Conservation (phyloP, 2,888 invertebrate genomes). For the Parnassius apollo region DNA sequence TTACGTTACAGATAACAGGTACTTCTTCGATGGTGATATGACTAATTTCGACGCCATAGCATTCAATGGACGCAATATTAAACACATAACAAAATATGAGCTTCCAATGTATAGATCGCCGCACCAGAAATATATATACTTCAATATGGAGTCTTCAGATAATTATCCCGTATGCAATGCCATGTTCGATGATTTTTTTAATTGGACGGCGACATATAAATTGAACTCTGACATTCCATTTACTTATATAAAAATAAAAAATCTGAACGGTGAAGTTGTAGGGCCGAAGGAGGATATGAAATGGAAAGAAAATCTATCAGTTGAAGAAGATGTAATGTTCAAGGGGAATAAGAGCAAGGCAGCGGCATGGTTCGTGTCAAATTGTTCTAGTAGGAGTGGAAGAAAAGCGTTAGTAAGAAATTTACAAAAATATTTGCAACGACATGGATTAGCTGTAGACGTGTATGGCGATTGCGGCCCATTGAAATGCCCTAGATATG, state of each 20-base stretch:
- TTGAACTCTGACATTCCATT: conserved; percentile 64
- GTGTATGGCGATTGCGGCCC: conserved; percentile 79
- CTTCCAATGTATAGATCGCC: conserved; percentile 49
- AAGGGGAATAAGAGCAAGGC: conserved; percentile 58
- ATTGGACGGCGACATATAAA: conserved; percentile 70
- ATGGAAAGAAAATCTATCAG: conserved; percentile 41
- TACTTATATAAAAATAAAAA: conserved; percentile 55
- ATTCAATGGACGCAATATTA: conserved; percentile 60
- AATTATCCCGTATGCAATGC: conserved; percentile 57
- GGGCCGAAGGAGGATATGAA: conserved; percentile 55
- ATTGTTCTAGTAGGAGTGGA: conserved; percentile 53
- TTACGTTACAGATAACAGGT: conserved; percentile 53
- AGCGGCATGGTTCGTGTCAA: conserved; percentile 72
- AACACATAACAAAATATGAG: conserved; percentile 26
- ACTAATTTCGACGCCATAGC: conserved; percentile 60
- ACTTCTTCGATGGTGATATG: conserved; percentile 48
- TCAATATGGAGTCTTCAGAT: conserved; percentile 66
- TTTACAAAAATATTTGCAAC: conserved; percentile 45
- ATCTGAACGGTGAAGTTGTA: conserved; percentile 47
- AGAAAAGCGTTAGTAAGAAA: conserved; percentile 45
- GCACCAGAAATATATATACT: conserved; percentile 64
- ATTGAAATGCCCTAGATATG: conserved; percentile 46
- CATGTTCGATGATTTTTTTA: conserved; percentile 62
- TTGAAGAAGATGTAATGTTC: conserved; percentile 41
- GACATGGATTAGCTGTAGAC: conserved; percentile 61